Percentiles rank a stretch among this genome's conserved stretches.
These are phyloP conservation scores for Drosophila ambigua DNA, from an alignment of 1,140 invertebrate genomes.

Conservation along the genomic window DNA sequence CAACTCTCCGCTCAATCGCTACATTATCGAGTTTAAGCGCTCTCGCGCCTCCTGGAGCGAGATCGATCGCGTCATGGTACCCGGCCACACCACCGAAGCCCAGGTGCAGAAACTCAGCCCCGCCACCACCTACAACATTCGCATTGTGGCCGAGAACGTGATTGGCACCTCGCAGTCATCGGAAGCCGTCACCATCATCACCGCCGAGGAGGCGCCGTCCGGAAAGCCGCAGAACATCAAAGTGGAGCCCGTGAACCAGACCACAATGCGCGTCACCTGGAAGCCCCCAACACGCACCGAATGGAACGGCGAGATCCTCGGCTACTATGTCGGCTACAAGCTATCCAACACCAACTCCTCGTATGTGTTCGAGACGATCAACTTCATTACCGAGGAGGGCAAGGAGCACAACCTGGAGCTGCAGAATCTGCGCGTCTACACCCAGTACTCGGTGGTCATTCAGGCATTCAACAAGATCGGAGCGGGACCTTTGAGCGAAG, in stretches of 20 bases:
- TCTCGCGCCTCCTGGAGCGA: slow-evolving; percentile 94
- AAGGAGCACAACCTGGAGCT: slow-evolving; percentile 95
- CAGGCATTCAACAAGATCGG: slow-evolving; percentile 98
- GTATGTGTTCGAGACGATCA: slow-evolving; percentile 95
- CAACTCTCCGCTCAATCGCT: slow-evolving; percentile 96
- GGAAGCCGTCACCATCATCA: slow-evolving; percentile 95
- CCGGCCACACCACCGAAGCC: slow-evolving; percentile 93
- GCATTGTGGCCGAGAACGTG: slow-evolving; percentile 97
- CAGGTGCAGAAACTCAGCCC: slow-evolving; percentile 95
- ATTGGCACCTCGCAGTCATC: slow-evolving; percentile 96
- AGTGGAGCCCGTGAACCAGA: slow-evolving; percentile 96
- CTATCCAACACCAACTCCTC: slow-evolving; percentile 94
- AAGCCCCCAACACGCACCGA: slow-evolving; percentile 94
- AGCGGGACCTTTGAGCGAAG: slow-evolving; percentile 94
- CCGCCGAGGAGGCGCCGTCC: slow-evolving; percentile 96
- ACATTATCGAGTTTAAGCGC: slow-evolving; percentile 96
- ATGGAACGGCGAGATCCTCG: slow-evolving; percentile 96
- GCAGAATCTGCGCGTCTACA: slow-evolving; percentile 94
- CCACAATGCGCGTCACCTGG: slow-evolving; percentile 96
- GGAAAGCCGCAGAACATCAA: slow-evolving; percentile 92
- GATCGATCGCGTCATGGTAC: slow-evolving; percentile 93
- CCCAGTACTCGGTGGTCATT: slow-evolving; percentile 96
- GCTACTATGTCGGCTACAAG: slow-evolving; percentile 94
- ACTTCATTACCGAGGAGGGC: slow-evolving; percentile 95
- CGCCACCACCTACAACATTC: slow-evolving; percentile 95